Conservation (phyloP, 2,888 invertebrate species). For the Bellardia pandia region DNA sequence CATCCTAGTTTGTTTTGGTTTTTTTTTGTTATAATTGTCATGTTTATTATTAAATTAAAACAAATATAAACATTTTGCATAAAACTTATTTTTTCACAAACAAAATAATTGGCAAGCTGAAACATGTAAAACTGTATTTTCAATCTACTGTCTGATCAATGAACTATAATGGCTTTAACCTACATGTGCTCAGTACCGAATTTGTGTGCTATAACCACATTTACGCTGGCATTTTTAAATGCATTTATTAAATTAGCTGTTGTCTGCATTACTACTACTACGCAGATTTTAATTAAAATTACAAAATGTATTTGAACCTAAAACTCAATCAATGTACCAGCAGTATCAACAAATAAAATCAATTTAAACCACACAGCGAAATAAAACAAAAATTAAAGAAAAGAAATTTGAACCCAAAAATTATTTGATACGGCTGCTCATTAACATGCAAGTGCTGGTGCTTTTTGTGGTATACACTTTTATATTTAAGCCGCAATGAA, state of each 20-base stretch:
- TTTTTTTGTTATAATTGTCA: no score
- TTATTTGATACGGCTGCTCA: slow-evolving; percentile 6
- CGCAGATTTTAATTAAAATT: slow-evolving; percentile 12
- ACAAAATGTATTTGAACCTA: slow-evolving; percentile 9
- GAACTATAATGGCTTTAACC: slow-evolving; percentile 14
- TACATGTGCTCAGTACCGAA: neutral
- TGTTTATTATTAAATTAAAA: no score
- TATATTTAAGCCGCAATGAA: slow-evolving; percentile 35
- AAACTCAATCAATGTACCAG: slow-evolving; percentile 1
- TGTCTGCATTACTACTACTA: neutral
- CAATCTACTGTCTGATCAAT: neutral
- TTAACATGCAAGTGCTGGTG: slow-evolving; percentile 49
- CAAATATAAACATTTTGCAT: neutral
- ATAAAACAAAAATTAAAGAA: neutral
- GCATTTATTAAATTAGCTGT: slow-evolving; percentile 17
- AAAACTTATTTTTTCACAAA: neutral
- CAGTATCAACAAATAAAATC: slow-evolving; percentile 14
- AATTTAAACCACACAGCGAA: slow-evolving; percentile 11
- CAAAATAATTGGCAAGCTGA: neutral
- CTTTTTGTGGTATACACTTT: slow-evolving; percentile 17
- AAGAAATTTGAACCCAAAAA: slow-evolving; percentile 36
- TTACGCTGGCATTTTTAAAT: neutral
- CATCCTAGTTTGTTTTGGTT: no score
- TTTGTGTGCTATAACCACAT: neutral
- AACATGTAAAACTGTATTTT: neutral